Evolutionary conservation across 2,888 invertebrate species (phyloP).

Genomic region (Podabrus alpinus): DNA sequence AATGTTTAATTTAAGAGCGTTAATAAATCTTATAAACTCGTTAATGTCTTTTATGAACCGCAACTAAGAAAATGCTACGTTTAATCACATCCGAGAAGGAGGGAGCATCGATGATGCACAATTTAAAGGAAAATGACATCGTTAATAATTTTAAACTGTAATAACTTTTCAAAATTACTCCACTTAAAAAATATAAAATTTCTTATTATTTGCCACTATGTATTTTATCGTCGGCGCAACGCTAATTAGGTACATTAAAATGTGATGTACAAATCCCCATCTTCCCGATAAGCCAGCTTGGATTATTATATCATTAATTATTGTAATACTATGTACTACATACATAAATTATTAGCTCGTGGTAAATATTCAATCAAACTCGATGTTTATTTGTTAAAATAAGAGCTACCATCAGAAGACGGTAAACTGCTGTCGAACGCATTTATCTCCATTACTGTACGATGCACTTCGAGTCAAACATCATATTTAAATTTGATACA

Average conservation of each 20-base stretch:
- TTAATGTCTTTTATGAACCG: conserved; percentile 33
- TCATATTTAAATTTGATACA: no score
- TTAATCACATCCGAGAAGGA: conserved; percentile 16
- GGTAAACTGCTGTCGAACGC: no score
- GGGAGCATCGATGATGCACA: conserved; percentile 20
- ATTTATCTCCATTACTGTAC: not conserved
- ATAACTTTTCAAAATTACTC: not conserved
- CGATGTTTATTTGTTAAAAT: no score
- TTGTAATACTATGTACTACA: no score
- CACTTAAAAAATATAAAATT: not conserved
- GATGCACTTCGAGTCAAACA: no score
- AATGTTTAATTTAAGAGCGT: not conserved
- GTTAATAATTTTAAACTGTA: not conserved
- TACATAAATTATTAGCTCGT: no score
- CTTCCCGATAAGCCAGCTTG: not conserved
- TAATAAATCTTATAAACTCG: conserved; percentile 30
- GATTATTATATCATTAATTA: no score
- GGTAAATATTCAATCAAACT: no score
- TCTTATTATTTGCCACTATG: not conserved
- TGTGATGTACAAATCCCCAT: not conserved
- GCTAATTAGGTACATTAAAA: not conserved
- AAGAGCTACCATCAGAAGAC: no score
- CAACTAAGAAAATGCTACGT: conserved; percentile 18
- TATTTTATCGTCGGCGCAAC: not conserved
- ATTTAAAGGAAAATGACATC: conserved; percentile 4